A percentile compares a stretch with the other conserved stretches of the same genome.
Conservation (phyloP, 2,113 vertebrate genomes). For the Pteropus alecto region DNA sequence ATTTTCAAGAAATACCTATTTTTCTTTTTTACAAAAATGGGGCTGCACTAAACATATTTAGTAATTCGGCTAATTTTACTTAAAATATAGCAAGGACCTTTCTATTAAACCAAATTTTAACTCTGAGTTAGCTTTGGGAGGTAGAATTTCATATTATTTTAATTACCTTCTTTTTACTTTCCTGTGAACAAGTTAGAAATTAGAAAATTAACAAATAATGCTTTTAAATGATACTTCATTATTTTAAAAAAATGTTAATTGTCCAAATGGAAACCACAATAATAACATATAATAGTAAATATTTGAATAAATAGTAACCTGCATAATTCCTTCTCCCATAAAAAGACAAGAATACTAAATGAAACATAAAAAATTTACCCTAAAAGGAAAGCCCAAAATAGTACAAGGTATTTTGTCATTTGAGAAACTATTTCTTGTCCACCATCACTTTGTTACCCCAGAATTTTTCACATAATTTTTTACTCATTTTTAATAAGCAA, state of each 20-base stretch:
- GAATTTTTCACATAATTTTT: slow-evolving; percentile 3
- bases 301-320: neutral
- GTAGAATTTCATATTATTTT: neutral
- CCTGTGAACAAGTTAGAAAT: neutral
- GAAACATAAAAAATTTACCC: neutral
- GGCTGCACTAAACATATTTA: neutral
- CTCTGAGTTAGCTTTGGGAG: neutral
- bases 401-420: neutral
- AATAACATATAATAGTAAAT: neutral
- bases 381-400: neutral
- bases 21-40: neutral
- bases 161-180: slow-evolving; percentile 13
- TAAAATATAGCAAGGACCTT: neutral
- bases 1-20: neutral
- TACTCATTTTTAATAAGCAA: neutral
- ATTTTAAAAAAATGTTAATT: neutral
- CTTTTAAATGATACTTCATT: neutral
- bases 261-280: neutral
- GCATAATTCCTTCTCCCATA: neutral
- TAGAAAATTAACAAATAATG: neutral
- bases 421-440: neutral
- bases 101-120: neutral
- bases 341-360: neutral
- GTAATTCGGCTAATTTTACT: neutral
- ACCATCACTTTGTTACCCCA: neutral